Evolutionary conservation across 2,888 invertebrate genomes (phyloP).

Genomic region (Cinara cedri): DNA sequence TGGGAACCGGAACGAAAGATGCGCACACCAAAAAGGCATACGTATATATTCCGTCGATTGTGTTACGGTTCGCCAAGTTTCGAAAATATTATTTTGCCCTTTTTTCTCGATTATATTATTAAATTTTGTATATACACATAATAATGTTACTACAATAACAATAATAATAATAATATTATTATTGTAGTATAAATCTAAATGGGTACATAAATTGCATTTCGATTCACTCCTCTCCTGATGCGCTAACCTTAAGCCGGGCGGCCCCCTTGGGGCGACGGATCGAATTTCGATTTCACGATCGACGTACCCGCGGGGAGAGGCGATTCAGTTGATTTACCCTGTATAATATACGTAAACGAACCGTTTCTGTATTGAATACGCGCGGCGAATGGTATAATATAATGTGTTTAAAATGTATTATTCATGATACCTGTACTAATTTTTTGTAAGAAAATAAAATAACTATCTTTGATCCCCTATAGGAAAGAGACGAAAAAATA

Average conservation of each 20-base stretch:
- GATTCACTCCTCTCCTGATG: constrained; percentile 30
- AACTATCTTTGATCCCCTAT: not conserved
- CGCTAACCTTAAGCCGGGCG: not conserved
- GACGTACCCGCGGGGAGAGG: constrained; percentile 23
- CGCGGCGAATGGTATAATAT: not conserved
- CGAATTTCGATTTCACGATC: constrained; percentile 56
- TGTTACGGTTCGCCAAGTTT: constrained; percentile 55
- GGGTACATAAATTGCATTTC: constrained; percentile 40
- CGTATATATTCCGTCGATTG: not conserved
- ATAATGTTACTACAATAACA: too few relatives aligned
- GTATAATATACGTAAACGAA: not conserved
- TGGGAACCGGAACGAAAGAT: constrained; percentile 53
- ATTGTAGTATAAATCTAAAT: constrained; percentile 31
- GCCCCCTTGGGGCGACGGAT: constrained; percentile 53
- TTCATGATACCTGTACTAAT: not conserved
- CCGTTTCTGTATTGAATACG: not conserved
- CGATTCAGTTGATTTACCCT: constrained; percentile 19
- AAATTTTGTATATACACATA: constrained; percentile 11
- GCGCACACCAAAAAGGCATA: constrained; percentile 32
- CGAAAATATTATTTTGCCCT: constrained; percentile 53
- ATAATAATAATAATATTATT: too few relatives aligned
- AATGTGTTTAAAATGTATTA: constrained; percentile 11
- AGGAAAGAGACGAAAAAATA: too few relatives aligned
- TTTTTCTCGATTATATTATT: constrained; percentile 30
- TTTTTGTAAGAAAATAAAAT: not conserved